phyloP scores from a whole-genome alignment of 1,140 invertebrate species.

The Lithobius niger region DNA sequence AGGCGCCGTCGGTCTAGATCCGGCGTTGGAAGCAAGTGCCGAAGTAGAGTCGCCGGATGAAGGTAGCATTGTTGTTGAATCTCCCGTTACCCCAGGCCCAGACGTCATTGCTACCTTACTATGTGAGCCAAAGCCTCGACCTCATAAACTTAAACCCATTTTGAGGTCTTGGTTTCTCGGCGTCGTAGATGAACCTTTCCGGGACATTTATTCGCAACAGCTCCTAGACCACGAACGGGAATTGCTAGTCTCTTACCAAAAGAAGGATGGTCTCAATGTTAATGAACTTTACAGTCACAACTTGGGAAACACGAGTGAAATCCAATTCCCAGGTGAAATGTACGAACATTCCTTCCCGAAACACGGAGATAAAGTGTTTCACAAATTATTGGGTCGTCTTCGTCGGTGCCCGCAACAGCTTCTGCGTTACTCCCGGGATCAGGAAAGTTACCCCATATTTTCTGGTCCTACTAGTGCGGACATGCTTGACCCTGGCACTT shows the following conservation, averaged over 20 bases:
- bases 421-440: slow-evolving; percentile 55
- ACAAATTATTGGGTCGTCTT: slow-evolving; percentile 57
- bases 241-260: slow-evolving; percentile 26
- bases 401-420: slow-evolving; percentile 64
- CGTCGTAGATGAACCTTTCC: slow-evolving; percentile 17
- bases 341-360: slow-evolving; percentile 62
- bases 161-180: slow-evolving; percentile 13
- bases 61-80: slow-evolving; percentile 21
- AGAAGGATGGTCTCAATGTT: slow-evolving; percentile 34
- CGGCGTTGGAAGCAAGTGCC: slow-evolving; percentile 18
- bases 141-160: neutral
- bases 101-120: slow-evolving; percentile 13
- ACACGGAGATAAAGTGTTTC: slow-evolving; percentile 66
- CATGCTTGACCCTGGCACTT: slow-evolving; percentile 31
- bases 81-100: slow-evolving; percentile 16
- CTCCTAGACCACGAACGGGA: slow-evolving; percentile 15
- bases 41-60: slow-evolving; percentile 20
- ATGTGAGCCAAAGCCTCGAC: neutral
- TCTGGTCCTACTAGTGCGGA: slow-evolving; percentile 43
- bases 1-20: slow-evolving; percentile 15
- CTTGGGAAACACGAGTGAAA: slow-evolving; percentile 17
- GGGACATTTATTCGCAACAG: neutral
- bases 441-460: slow-evolving; percentile 33
- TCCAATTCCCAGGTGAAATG: slow-evolving; percentile 36
- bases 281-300: slow-evolving; percentile 3